Base-by-base conservation (phyloP, 1,140 invertebrate species). In the Tribolium castaneum region DNA sequence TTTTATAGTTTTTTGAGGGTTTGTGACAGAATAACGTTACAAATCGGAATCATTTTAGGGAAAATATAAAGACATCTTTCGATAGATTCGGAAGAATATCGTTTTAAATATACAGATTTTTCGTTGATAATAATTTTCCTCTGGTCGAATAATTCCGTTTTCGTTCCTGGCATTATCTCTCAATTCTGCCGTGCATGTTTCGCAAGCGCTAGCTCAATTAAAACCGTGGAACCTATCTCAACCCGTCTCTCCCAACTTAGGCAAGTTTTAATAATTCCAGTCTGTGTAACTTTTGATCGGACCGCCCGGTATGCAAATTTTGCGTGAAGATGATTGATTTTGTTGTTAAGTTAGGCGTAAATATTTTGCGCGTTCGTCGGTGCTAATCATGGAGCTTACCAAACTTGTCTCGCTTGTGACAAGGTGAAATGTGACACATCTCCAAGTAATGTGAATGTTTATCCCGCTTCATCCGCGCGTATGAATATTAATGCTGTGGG, bases 401-500 rank as follows among this genome's bases (percentile, higher is more conserved):
- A 56, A 51, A 73, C 71, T 73, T 56, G 52, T 73, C 50, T 52
- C 49, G 19, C 13, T 35, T 30, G 71, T 75, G 73, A 75, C 73
- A 75, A 75, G 73, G 73, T 75, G 73, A 75, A 75, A 75, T 56
- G 73, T 56, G 62, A 72, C 76, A 73, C 51, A 75, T 78, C 77
- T 75, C 71, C 35, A 78, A 78, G 77, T 78, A 78, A 78, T 74
- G 71, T 78, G 66, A 73, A 78, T 78, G 77, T 78, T 78, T 78
- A 78, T 78, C 77, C 77, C 45, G 66, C 34, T 70, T 77, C 76
- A 77, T 78, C 71, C 77, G 59, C 45, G 59, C 49, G 77, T 78
- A 78, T 78, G 77, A 78, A 78, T 78, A 78, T 78, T 78, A 78
- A 78, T 78, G 77, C 71, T 78, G 34, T 70, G 77, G 72, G 77